Evolutionary conservation across 1,140 invertebrate genomes (phyloP).

Genomic region (Drosophila seguyi): DNA sequence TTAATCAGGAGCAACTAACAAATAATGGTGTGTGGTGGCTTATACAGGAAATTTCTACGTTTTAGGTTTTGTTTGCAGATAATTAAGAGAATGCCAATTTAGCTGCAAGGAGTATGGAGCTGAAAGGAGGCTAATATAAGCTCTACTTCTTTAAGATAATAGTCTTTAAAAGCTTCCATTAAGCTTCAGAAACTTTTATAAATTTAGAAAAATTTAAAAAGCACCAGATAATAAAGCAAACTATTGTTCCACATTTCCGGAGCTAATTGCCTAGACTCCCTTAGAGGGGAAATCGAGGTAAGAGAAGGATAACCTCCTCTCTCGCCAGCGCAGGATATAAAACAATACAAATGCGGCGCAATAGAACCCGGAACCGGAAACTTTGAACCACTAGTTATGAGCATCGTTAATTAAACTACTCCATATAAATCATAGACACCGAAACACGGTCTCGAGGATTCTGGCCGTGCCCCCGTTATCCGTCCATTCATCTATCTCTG

Average conservation of each 20-base stretch:
- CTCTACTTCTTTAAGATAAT: not conserved
- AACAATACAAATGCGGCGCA: conserved; percentile 24
- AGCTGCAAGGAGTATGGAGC: not conserved
- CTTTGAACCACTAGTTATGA: conserved; percentile 50
- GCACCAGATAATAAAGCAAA: not conserved
- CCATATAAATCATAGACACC: conserved; percentile 37
- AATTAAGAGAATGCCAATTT: not conserved
- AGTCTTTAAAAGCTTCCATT: not conserved
- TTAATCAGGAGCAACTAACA: conserved; percentile 26
- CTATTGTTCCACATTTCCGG: conserved; percentile 2
- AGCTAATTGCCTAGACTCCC: conserved; percentile 19
- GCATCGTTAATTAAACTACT: conserved; percentile 51
- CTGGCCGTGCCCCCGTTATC: conserved; percentile 19
- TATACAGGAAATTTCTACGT: not conserved
- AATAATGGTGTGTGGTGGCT: not conserved
- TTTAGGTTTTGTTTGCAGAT: not conserved
- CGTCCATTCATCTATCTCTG: conserved; percentile 27
- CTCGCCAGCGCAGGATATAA: not conserved
- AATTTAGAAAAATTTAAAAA: not conserved
- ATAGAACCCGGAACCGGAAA: conserved; percentile 27
- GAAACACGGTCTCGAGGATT: conserved; percentile 3
- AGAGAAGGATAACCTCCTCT: not conserved
- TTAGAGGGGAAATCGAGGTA: not conserved
- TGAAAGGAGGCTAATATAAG: not conserved
- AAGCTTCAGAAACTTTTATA: not conserved